Conservation (phyloP, 1,140 invertebrate species). For the Habropoda laboriosa region DNA sequence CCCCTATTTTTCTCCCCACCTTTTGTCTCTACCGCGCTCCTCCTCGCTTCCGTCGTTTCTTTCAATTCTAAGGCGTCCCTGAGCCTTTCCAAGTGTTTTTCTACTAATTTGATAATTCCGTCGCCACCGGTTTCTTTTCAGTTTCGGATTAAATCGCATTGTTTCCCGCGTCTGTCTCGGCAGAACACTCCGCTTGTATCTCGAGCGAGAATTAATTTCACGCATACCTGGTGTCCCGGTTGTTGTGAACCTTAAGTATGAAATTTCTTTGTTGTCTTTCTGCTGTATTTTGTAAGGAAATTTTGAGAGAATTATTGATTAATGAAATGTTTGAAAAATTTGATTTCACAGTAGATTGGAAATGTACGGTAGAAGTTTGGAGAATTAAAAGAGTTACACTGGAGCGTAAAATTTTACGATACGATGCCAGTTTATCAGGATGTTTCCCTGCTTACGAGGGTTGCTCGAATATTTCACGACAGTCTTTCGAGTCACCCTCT, state of each 20-base stretch:
- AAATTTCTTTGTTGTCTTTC: no score
- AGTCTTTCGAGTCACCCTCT: neutral
- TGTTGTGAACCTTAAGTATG: no score
- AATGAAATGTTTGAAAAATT: no score
- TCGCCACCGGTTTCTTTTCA: neutral
- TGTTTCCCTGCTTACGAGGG: neutral
- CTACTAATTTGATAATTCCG: slow-evolving; percentile 16
- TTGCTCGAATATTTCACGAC: neutral
- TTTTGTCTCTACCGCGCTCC: neutral
- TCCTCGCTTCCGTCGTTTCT: neutral
- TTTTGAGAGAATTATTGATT: no score
- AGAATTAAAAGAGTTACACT: neutral
- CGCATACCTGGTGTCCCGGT: neutral
- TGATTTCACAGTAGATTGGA: no score
- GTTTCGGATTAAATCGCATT: slow-evolving; percentile 12
- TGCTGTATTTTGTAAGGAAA: no score
- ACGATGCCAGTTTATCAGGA: slow-evolving; percentile 1
- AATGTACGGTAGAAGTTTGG: no score
- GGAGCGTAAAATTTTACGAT: slow-evolving; percentile 2
- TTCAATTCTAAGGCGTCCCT: slow-evolving; percentile 19
- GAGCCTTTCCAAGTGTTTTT: neutral
- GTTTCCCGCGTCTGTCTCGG: neutral
- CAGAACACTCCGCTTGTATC: neutral
- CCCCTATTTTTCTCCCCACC: slow-evolving; percentile 12
- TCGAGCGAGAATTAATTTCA: slow-evolving; percentile 21